Base-by-base conservation (phyloP, 2,113 vertebrate species). In the Gadus chalcogrammus region DNA sequence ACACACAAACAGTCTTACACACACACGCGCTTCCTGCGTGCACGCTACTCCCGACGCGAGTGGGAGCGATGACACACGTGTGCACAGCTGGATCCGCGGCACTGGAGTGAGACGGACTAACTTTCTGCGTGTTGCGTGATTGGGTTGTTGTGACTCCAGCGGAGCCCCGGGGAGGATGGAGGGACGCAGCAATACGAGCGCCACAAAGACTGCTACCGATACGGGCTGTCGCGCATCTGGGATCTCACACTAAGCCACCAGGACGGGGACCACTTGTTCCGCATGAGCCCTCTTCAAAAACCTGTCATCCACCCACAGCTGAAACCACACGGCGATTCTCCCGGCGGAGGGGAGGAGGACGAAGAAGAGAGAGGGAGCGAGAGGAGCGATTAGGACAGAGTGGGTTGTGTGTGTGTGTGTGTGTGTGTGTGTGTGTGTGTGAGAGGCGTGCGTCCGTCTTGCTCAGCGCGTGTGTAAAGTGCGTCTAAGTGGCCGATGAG, bases 221-320 rank as follows among this genome's bases (percentile, higher is more conserved):
- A 31, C 5, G 56, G 35, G 58, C 24, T 20, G 27, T 22, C 55
- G 65, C 13, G 18, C 59, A 20, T 67, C 66, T 73, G 63, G 28
- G 42, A 56, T 52, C 52, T 73, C n/a, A 58, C 27, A 13, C n/a
- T 13, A 7, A 9, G 13, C 11, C 8, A 58, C 15, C 28, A 27
- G 18, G 1, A 17, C 22, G 22, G 9, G 5, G 68, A 42, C 38
- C 27, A 55, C 38, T 31, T 69, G 18, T 56, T 58, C 53, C 66
- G 61, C 66, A 42, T 68, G 18, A 67, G 18, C 38, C 15, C 35
- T 72, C 31, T 12, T 63, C 27, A 17, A 53, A 9, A 67, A 75
- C 42, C 48, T 27, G 28, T 69, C 31, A 53, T 56, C 78, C 73
- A 64, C 73, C 68, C 65, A 56, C 68, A 42, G 63, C 66, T 24